Conservation (phyloP, 2,113 vertebrate genomes). For the Porphyrio hochstetteri region DNA sequence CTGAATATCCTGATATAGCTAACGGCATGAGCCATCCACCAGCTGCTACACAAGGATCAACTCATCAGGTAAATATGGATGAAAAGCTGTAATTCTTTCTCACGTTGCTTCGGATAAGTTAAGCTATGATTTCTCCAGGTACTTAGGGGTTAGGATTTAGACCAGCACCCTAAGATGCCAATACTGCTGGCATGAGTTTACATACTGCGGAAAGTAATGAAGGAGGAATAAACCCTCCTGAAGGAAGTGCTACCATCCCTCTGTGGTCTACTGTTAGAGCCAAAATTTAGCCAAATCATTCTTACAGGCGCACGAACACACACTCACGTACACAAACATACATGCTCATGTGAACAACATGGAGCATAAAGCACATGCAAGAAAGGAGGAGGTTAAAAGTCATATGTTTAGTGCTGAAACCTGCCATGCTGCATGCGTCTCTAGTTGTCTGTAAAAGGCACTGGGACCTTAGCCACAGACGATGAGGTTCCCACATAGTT, state of each 20-base stretch:
- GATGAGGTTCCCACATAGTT: not conserved
- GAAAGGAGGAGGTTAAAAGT: not conserved
- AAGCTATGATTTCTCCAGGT: not conserved
- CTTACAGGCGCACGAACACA: not conserved
- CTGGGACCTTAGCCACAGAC: not conserved
- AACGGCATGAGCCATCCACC: not conserved
- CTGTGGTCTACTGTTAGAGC: not conserved
- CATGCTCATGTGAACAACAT: not conserved
- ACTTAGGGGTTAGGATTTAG: not conserved
- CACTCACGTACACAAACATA: accelerated
- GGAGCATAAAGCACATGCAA: not conserved
- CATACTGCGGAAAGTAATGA: not conserved
- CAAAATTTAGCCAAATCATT: not conserved
- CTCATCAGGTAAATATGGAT: not conserved
- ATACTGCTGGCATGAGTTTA: not conserved
- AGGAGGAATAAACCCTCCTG: not conserved
- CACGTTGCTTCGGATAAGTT: not conserved
- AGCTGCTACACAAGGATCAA: not conserved
- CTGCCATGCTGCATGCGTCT: not conserved
- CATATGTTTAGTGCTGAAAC: not conserved
- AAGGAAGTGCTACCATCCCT: not conserved
- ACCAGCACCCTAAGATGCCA: not conserved
- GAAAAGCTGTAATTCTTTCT: not conserved
- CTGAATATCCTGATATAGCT: not conserved
- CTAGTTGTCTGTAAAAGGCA: not conserved